Evolutionary conservation across 1,140 invertebrate genomes (phyloP), one percentile per base, ranked within the genome.

Genomic region (Bombus vancouverensis): DNA sequence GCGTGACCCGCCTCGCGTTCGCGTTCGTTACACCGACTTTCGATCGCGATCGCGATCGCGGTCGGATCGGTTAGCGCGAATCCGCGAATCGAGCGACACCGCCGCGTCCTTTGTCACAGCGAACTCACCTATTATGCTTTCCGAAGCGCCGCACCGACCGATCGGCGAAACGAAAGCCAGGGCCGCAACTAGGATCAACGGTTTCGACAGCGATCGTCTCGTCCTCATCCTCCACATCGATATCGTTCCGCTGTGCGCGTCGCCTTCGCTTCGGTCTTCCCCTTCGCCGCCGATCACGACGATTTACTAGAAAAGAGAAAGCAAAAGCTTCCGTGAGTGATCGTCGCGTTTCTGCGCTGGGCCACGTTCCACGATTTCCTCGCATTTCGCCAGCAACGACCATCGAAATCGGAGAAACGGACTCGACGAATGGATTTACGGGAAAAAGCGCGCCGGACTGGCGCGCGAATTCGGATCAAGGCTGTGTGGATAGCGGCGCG

Each of bases 51-150:
- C 25, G 15, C 47, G 47, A 47, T 22, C 47, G 47, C 18, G 47
- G 47, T 53, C 47, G 47, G 47, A 53, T 53, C 18, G 47, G 47
- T 53, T 53, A 53, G 0, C 47, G 47, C 47, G 47, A 53, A 53
- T 22, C 47, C 47, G 47, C 47, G 47, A 53, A 53, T 53, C 47
- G 47, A 53, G 47, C 47, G 47, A 53, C 47, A 53, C 18, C 47
- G 47, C 47, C 47, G 47, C 37, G 32, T 6, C 65, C 15, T 18
- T 47, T 66, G 32, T 18, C n/a, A 15, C 28, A 2, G n/a, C 39
- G 65, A 70, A 89, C 91, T 91, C 87, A 94, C 93, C 93, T 91
- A 92, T 93, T 88, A 94, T 94, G 88, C 92, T 94, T 81, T 94
- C 93, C 71, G 93, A 92, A 72, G 89, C 86, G 59, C 85, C 81